Evolutionary conservation across 2,888 invertebrate genomes (phyloP).

Genomic region (Salticus scenicus): DNA sequence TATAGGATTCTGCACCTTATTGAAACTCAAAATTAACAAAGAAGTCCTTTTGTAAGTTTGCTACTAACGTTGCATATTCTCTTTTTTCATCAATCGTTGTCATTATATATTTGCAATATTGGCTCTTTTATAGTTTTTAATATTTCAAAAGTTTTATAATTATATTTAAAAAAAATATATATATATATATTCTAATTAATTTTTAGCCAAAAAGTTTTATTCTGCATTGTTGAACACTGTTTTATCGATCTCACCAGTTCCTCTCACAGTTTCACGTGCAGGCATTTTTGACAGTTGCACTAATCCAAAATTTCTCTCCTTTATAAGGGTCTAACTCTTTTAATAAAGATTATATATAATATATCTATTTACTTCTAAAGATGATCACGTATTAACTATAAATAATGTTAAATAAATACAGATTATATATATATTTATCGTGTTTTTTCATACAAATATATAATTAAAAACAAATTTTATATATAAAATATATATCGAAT

Average conservation of each 20-base stretch:
- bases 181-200: no score
- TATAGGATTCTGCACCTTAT: no score
- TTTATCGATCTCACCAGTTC: neutral
- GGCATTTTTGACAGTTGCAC: no score
- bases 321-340: neutral
- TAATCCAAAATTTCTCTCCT: conserved; percentile 5
- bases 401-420: conserved; percentile 13
- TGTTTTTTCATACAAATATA: neutral
- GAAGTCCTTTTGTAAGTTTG: no score
- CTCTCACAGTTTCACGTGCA: neutral
- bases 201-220: no score
- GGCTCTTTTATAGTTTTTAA: no score
- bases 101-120: no score
- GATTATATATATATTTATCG: conserved; percentile 12
- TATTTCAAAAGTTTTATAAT: no score
- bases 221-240: neutral
- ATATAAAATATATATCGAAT: conserved; percentile 11
- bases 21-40: no score
- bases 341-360: neutral
- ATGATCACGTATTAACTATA: neutral
- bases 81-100: no score
- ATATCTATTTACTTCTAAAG: neutral
- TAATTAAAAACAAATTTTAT: neutral
- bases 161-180: no score
- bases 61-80: no score